These are phyloP conservation scores for Zophobas morio DNA, from an alignment of 1,140 invertebrate species.

Conservation along the genomic window DNA sequence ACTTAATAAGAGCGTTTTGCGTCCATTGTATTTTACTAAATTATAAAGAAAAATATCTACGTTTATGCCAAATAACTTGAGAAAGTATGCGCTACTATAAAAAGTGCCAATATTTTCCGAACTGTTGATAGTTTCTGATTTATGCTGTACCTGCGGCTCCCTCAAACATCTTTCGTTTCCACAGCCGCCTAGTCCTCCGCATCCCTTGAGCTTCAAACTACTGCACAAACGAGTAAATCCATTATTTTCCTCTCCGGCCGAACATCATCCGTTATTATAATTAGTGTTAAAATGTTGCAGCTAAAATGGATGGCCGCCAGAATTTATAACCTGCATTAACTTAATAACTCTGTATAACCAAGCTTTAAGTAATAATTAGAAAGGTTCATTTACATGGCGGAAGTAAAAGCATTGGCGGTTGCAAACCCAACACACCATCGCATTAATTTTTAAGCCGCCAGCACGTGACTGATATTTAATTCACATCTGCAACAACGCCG, in stretches of 20 bases:
- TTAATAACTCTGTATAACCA: slow-evolving; percentile 28
- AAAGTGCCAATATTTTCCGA: too few species aligned
- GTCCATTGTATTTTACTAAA: too few species aligned
- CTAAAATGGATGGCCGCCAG: slow-evolving; percentile 21
- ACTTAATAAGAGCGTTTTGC: too few species aligned
- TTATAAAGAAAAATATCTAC: too few species aligned
- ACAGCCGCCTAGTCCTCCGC: too few species aligned
- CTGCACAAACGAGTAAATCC: too few species aligned
- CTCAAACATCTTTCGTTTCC: too few species aligned
- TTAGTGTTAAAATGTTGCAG: slow-evolving; percentile 14
- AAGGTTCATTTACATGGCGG: slow-evolving; percentile 32
- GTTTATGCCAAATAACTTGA: too few species aligned
- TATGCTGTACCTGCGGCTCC: too few species aligned
- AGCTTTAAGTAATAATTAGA: slow-evolving; percentile 34
- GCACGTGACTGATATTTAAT: neutral
- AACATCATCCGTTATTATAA: slow-evolving; percentile 26
- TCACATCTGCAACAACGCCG: neutral
- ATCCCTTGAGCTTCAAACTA: too few species aligned
- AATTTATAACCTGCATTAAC: slow-evolving; percentile 36
- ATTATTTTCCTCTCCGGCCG: neutral
- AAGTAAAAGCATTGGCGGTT: slow-evolving; percentile 5
- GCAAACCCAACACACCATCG: neutral
- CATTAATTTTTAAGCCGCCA: slow-evolving; percentile 15
- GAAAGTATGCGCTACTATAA: too few species aligned
- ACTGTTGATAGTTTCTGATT: too few species aligned